Conservation (phyloP, 2,797 vertebrate genomes). For the Saguinus oedipus region DNA sequence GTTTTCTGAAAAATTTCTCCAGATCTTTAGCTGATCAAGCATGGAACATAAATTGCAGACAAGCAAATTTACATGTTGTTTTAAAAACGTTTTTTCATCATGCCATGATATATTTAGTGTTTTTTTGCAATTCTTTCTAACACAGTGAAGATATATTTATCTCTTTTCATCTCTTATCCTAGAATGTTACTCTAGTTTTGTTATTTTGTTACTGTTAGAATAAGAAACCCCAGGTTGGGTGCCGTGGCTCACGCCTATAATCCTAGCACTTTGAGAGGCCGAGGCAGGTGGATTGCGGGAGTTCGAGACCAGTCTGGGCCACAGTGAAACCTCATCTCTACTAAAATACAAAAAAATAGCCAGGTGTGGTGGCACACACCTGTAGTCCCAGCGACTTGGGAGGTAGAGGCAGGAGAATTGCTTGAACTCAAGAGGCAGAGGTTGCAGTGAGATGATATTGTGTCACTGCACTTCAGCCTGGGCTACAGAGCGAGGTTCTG, state of each 20-base stretch:
- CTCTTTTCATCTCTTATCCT: background rate
- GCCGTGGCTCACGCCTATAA: background rate
- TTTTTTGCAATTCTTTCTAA: background rate
- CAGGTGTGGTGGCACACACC: background rate
- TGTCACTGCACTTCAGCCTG: background rate
- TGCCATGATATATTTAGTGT: background rate
- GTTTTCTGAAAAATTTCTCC: constrained; percentile 4
- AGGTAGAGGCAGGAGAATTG: background rate
- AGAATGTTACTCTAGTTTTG: background rate
- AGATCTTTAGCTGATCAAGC: background rate
- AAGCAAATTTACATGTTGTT: background rate
- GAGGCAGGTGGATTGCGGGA: background rate
- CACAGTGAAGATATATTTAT: background rate
- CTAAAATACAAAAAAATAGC: background rate
- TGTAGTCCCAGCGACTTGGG: background rate
- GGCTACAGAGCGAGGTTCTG: background rate
- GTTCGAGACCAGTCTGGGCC: background rate
- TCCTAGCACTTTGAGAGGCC: background rate
- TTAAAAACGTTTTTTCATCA: background rate
- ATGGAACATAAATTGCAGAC: background rate
- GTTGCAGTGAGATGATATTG: background rate
- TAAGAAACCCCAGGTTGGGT: background rate
- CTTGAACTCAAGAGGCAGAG: background rate
- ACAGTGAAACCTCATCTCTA: background rate
- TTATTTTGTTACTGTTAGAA: background rate